phyloP scores from a whole-genome alignment of 2,113 vertebrate species.

The Cheilinus undulatus region DNA sequence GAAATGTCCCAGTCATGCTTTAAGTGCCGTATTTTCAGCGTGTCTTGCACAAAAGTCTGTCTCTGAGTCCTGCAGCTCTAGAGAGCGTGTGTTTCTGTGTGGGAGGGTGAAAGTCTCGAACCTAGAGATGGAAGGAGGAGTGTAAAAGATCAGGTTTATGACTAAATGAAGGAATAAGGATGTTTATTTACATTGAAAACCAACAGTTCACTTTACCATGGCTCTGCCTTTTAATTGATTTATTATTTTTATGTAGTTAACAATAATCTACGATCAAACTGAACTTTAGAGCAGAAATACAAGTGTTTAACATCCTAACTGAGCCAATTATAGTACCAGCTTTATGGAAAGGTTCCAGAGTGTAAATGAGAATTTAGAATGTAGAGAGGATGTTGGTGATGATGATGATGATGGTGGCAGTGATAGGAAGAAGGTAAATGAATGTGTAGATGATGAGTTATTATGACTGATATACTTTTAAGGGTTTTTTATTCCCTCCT shows the following conservation, averaged over 20 bases:
- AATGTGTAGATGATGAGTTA: neutral
- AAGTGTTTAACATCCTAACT: neutral
- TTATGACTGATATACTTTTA: too few relatives aligned
- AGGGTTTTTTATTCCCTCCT: too few relatives aligned
- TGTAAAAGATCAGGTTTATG: slow-evolving; percentile 18
- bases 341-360: neutral
- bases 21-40: neutral
- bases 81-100: slow-evolving; percentile 13
- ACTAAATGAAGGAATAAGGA: slow-evolving; percentile 14
- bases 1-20: neutral
- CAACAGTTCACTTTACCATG: too few relatives aligned
- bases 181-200: neutral
- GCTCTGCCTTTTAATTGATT: too few relatives aligned
- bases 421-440: neutral
- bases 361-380: neutral
- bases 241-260: too few relatives aligned
- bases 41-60: neutral
- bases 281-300: neutral
- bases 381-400: neutral
- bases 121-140: slow-evolving; percentile 8
- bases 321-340: neutral
- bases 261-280: neutral
- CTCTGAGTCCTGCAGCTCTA: neutral
- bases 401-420: neutral
- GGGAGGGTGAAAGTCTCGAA: slow-evolving; percentile 14